Evolutionary conservation across 2,113 vertebrate genomes (phyloP).

Genomic region (Morone chrysops): DNA sequence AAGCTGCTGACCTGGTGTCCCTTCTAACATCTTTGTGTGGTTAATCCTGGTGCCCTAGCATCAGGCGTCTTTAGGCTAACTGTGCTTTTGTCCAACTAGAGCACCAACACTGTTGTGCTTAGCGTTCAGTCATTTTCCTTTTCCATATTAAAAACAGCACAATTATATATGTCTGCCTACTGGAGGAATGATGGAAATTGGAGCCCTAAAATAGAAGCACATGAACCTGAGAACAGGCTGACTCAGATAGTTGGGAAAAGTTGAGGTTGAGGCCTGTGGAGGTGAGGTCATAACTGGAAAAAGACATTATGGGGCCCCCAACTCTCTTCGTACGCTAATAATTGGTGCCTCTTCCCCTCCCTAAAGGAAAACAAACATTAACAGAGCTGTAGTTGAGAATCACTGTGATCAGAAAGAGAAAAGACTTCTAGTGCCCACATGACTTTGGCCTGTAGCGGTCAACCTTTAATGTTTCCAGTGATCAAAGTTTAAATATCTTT

Average conservation of each 20-base stretch:
- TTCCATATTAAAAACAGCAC: slow-evolving; percentile 49
- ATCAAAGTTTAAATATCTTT: not conserved
- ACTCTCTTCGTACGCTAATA: slow-evolving; percentile 36
- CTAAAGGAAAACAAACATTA: slow-evolving; percentile 61
- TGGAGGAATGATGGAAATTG: slow-evolving; percentile 59
- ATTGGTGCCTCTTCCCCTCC: slow-evolving; percentile 23
- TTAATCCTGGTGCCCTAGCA: slow-evolving; percentile 33
- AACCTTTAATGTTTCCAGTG: not conserved
- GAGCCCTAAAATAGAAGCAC: slow-evolving; percentile 59
- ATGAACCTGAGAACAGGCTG: slow-evolving; percentile 51
- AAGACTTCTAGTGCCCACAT: not conserved
- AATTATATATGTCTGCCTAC: slow-evolving; percentile 45
- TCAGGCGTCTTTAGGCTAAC: slow-evolving; percentile 10
- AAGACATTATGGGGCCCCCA: slow-evolving; percentile 44
- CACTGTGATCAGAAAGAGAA: not conserved
- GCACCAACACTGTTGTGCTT: not conserved
- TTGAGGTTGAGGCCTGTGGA: slow-evolving; percentile 54
- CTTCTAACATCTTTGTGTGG: slow-evolving; percentile 26
- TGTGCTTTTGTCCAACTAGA: slow-evolving; percentile 27
- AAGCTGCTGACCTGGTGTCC: slow-evolving; percentile 42
- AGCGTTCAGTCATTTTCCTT: slow-evolving; percentile 37
- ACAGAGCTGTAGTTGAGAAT: slow-evolving; percentile 22
- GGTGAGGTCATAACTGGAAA: slow-evolving; percentile 75
- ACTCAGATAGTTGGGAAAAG: slow-evolving; percentile 64
- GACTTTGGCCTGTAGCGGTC: not conserved